Evolutionary conservation across 2,888 invertebrate species (phyloP).

Genomic region (Ormyrus pomaceus): DNA sequence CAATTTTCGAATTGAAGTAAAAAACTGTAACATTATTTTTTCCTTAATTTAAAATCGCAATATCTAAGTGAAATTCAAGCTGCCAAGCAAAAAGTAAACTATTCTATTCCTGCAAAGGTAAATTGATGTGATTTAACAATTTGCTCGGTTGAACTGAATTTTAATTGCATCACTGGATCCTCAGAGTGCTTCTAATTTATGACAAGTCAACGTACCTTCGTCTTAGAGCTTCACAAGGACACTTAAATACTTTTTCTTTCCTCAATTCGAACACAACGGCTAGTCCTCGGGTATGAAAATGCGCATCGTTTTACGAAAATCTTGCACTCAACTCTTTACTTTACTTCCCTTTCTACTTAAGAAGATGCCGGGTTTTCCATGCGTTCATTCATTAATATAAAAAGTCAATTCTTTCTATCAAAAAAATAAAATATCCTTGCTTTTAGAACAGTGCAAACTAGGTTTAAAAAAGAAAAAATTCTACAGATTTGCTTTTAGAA

Average conservation of each 20-base stretch:
- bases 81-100: neutral
- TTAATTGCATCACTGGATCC: constrained; percentile 26
- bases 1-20: no score
- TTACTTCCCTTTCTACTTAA: constrained; percentile 16
- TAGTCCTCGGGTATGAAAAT: constrained; percentile 29
- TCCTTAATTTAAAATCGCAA: no score
- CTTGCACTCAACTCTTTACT: constrained; percentile 25
- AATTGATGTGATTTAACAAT: neutral
- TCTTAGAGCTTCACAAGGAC: constrained; percentile 41
- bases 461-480: no score
- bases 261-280: constrained; percentile 24
- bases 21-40: no score
- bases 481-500: no score
- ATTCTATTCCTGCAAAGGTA: neutral
- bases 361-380: constrained; percentile 14
- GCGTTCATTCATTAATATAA: neutral
- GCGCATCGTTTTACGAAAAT: constrained; percentile 17
- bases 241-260: constrained; percentile 24
- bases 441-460: no score
- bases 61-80: no score
- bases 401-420: no score
- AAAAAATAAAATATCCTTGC: no score
- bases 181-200: constrained; percentile 37
- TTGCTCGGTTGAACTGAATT: no score
- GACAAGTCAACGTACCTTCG: constrained; percentile 55